These are phyloP conservation scores for Trichacis sp. DNA, from an alignment of 2,888 invertebrate species.

Conservation along the genomic window DNA sequence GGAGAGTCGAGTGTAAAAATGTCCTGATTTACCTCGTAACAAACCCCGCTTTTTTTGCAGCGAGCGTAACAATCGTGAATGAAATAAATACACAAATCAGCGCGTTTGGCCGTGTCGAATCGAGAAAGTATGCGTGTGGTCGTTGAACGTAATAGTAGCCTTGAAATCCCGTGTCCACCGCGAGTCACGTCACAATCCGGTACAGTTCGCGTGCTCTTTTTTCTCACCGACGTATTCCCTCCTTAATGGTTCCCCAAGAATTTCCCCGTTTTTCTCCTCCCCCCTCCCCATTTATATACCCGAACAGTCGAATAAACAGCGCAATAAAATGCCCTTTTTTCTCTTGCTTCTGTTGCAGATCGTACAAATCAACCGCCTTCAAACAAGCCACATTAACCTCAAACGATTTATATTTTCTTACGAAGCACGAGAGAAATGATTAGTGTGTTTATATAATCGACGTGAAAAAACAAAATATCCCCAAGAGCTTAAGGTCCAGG, in stretches of 20 bases:
- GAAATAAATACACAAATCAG: constrained; percentile 55
- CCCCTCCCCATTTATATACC: constrained; percentile 11
- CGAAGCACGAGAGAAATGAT: constrained; percentile 61
- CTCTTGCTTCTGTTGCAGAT: constrained; percentile 62
- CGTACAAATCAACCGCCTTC: constrained; percentile 70
- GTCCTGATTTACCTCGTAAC: too few species aligned
- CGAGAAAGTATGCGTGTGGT: constrained; percentile 60
- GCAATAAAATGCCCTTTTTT: not conserved
- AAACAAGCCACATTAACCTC: constrained; percentile 69
- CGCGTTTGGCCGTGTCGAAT: constrained; percentile 61
- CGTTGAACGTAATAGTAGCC: constrained; percentile 66
- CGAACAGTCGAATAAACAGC: not conserved
- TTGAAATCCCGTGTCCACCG: constrained; percentile 56
- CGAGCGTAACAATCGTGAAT: constrained; percentile 49
- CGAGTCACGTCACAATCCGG: constrained; percentile 56
- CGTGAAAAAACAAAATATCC: constrained; percentile 53
- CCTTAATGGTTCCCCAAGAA: constrained; percentile 21
- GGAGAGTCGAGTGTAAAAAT: too few species aligned
- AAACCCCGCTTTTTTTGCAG: not conserved
- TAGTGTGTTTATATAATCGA: constrained; percentile 68
- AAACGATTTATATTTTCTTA: constrained; percentile 70
- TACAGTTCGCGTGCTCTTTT: constrained; percentile 45
- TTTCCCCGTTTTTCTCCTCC: constrained; percentile 8
- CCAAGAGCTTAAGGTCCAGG: constrained; percentile 58
- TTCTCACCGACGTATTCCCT: constrained; percentile 21